Percentiles rank a stretch among this genome's conserved stretches.
These are phyloP conservation scores for Netelia virgata DNA, from an alignment of 2,888 invertebrate species.

Conservation along the genomic window DNA sequence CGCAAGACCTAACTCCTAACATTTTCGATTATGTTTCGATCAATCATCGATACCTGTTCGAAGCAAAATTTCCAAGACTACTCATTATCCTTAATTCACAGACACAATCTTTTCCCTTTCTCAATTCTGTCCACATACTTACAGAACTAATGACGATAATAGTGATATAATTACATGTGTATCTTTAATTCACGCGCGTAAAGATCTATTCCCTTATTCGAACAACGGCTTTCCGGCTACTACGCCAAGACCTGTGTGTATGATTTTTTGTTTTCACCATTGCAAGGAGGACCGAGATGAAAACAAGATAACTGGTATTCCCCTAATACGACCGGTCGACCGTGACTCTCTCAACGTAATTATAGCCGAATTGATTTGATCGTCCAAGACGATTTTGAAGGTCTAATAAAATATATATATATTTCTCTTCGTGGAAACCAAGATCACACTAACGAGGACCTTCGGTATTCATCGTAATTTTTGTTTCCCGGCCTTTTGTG, in stretches of 20 bases:
- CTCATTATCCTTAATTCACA: not conserved
- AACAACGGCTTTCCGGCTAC: not conserved
- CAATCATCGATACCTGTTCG: no score
- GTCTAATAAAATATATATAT: not conserved
- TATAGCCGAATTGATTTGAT: slow-evolving; percentile 41
- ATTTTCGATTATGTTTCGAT: no score
- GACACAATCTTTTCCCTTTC: not conserved
- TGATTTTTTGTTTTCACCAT: not conserved
- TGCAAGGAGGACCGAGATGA: not conserved
- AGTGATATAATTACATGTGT: not conserved
- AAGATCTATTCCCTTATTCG: not conserved
- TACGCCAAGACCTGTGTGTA: not conserved
- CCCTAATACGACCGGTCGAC: slow-evolving; percentile 42
- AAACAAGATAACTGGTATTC: slow-evolving; percentile 48
- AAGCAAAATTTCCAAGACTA: not conserved
- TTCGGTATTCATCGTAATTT: not conserved
- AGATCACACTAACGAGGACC: not conserved
- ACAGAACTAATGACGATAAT: not conserved
- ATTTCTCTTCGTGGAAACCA: not conserved
- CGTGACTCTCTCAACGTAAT: slow-evolving; percentile 46
- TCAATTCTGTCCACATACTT: not conserved
- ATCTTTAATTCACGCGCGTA: not conserved
- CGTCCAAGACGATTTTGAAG: not conserved
- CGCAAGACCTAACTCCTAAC: no score
- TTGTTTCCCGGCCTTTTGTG: not conserved